Base-by-base conservation (phyloP, 1,140 invertebrate species). In the Papilio dardanus region DNA sequence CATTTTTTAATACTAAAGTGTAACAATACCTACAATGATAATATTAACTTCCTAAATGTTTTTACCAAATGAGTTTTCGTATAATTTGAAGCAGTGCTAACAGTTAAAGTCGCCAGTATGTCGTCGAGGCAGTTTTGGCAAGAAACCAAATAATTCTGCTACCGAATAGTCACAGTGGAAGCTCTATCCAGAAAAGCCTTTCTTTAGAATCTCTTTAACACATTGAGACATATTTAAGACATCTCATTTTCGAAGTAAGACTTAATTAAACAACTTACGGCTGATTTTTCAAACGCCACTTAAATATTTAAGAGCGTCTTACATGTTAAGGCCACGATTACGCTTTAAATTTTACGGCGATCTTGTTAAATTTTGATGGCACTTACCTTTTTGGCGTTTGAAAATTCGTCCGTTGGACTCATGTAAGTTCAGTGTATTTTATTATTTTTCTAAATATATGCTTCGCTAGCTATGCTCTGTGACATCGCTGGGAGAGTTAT, bases 31-130 rank as follows among this genome's bases (percentile, higher is more conserved):
- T 37, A 8, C 8, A 37, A 37, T 7, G 16, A 19, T 46, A 6
- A 46, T 46, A 46, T 46, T n/a, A 19, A 19, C 16, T n/a, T 46
- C 2, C 42, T n/a, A 46, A 46, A 46, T 46, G n/a, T 46, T 46
- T 19, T n/a, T n/a, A n/a, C 16, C 42, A 46, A n/a, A 46, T 6
- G 16, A 46, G 42, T 46, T 19, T 46, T 46, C 42, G 16, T 46
- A 5, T 62, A 62, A 62, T 14, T 28, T 62, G 2, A 62, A 62
- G 10, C 54, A 62, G 54, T 30, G 54, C 30, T 62, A 62, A 21
- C 46, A 21, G n/a, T 50, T 19, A 46, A 46, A 62, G 54, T 62
- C 54, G 54, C 54, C 54, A 62, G 54, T 62, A 62, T 62, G 54
- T 62, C 54, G 24, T 58, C 50, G 24, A 21, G 50, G 14, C 3